Percentiles rank a stretch among this genome's conserved stretches.
Evolutionary conservation across 2,797 vertebrate genomes (phyloP).

Genomic region (Pangasius mekongensis): DNA sequence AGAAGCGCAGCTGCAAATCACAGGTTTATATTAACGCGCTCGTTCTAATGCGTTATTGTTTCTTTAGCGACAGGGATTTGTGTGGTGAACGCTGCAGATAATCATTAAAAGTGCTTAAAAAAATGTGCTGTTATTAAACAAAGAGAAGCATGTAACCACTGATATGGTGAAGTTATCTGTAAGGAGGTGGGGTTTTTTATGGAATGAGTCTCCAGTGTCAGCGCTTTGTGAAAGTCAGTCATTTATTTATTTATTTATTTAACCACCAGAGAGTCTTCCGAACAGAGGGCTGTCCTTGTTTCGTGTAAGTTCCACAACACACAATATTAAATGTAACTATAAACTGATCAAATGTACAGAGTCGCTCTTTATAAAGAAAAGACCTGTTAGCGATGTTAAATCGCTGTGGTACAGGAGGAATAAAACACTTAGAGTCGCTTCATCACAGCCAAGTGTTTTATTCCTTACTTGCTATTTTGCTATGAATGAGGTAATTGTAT

Average conservation of each 20-base stretch:
- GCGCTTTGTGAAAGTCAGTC: no score
- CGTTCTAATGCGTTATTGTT: not conserved
- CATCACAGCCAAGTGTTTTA: not conserved
- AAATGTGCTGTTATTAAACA: not conserved
- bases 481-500: not conserved
- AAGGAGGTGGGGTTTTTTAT: not conserved
- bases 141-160: not conserved
- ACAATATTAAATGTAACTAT: not conserved
- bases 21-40: not conserved
- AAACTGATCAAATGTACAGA: not conserved
- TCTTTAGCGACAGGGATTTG: not conserved
- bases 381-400: not conserved
- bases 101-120: not conserved
- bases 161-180: not conserved
- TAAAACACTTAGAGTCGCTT: not conserved
- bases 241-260: no score
- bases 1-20: not conserved
- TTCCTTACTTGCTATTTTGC: not conserved
- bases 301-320: not conserved
- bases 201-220: not conserved
- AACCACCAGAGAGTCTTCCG: no score
- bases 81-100: not conserved
- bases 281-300: not conserved
- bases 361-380: not conserved
- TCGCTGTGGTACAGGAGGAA: not conserved